Conservation (phyloP, 2,113 vertebrate species). For the Brachyhypopomus occidentalis region DNA sequence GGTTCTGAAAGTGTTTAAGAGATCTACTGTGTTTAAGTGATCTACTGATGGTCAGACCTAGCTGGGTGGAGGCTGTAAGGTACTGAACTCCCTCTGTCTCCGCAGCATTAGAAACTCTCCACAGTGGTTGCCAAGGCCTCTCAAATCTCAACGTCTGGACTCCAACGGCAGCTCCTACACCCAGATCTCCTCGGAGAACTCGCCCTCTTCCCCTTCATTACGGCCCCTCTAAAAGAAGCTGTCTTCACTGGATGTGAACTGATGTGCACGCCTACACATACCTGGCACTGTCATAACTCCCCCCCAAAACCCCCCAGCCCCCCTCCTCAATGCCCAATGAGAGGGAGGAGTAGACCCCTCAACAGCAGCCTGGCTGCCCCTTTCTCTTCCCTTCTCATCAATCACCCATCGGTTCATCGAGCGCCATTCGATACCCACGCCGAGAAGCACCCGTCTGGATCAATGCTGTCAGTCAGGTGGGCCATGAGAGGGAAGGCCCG, state of each 20-base stretch:
- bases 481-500: conserved; percentile 41
- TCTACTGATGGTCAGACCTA: not conserved
- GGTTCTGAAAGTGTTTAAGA: not conserved
- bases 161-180: not conserved
- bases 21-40: no score
- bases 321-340: conserved; percentile 16
- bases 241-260: conserved; percentile 51
- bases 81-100: not conserved
- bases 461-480: conserved; percentile 58
- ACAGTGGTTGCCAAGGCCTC: not conserved
- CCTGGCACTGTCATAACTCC: conserved; percentile 38
- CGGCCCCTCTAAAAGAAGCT: conserved; percentile 56
- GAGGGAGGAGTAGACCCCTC: conserved; percentile 28
- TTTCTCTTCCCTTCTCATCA: conserved; percentile 50
- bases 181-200: conserved; percentile 7
- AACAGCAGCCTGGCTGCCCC: conserved; percentile 31
- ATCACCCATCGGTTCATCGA: conserved; percentile 57
- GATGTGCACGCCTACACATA: conserved; percentile 31
- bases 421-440: conserved; percentile 53
- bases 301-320: not conserved
- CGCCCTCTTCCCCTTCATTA: conserved; percentile 48
- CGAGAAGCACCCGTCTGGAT: conserved; percentile 47
- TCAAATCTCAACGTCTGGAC: conserved; percentile 14
- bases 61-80: not conserved
- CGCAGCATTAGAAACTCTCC: not conserved